Conservation (phyloP, 2,797 vertebrate species). For the Taenioides sp. region DNA sequence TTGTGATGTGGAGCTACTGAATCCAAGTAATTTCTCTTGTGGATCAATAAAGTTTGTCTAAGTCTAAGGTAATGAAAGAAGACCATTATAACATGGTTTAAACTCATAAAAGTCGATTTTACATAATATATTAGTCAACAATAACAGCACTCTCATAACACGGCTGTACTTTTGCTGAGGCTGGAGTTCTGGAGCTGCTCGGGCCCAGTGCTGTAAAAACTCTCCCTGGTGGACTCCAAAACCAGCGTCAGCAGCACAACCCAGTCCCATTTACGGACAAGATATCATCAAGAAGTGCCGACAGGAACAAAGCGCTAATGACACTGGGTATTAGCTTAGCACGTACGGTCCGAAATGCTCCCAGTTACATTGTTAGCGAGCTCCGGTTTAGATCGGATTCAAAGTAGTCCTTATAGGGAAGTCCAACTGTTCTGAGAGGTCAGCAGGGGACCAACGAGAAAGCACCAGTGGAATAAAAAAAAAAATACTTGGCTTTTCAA, state of each 20-base stretch:
- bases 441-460: neutral
- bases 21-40: too few relatives aligned
- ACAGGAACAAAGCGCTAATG: slow-evolving; percentile 1
- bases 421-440: neutral
- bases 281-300: neutral
- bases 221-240: slow-evolving; percentile 4
- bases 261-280: neutral
- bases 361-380: slow-evolving; percentile 1
- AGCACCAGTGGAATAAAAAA: neutral
- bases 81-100: too few relatives aligned
- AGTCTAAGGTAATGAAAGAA: too few relatives aligned
- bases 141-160: neutral
- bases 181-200: neutral
- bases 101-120: too few relatives aligned
- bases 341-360: neutral
- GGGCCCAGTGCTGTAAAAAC: neutral
- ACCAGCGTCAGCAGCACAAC: neutral
- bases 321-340: slow-evolving; percentile 8
- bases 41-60: too few relatives aligned
- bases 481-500: neutral
- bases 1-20: too few relatives aligned
- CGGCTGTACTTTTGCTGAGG: slow-evolving; percentile 11
- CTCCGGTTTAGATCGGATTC: neutral
- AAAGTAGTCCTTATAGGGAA: neutral
- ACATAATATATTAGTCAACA: neutral